Evolutionary conservation across 2,888 invertebrate genomes (phyloP).

Genomic region (Eremobia ochroleuca): DNA sequence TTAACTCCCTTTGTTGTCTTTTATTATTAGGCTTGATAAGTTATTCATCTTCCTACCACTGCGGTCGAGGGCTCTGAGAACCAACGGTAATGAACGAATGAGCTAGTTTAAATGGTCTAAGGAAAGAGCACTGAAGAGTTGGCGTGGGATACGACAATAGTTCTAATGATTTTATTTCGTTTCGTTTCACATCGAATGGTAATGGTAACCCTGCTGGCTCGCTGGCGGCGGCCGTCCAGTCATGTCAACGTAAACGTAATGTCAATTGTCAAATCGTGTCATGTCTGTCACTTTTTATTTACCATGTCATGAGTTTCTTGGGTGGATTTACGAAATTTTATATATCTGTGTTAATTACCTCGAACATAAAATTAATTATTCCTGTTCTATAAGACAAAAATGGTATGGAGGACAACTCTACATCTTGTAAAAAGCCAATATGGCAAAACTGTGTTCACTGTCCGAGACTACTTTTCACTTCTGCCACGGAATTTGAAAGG

Average conservation of each 20-base stretch:
- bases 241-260: conserved; percentile 9
- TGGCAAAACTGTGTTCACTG: conserved; percentile 93
- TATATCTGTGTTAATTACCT: conserved; percentile 42
- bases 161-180: neutral
- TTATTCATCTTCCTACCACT: neutral
- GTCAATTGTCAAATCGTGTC: conserved; percentile 53
- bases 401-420: conserved; percentile 89
- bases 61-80: neutral
- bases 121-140: neutral
- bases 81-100: neutral
- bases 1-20: neutral
- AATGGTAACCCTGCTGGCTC: neutral
- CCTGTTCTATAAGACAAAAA: conserved; percentile 75
- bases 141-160: neutral
- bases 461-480: conserved; percentile 90
- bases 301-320: conserved; percentile 65
- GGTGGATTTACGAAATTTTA: conserved; percentile 66
- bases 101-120: neutral
- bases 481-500: conserved; percentile 92
- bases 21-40: neutral
- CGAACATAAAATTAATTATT: conserved; percentile 49
- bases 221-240: neutral
- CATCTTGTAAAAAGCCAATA: conserved; percentile 82
- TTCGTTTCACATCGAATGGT: neutral
- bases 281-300: conserved; percentile 64